Base-by-base conservation (phyloP, 1,140 invertebrate species). In the Sweltsa coloradensis region DNA sequence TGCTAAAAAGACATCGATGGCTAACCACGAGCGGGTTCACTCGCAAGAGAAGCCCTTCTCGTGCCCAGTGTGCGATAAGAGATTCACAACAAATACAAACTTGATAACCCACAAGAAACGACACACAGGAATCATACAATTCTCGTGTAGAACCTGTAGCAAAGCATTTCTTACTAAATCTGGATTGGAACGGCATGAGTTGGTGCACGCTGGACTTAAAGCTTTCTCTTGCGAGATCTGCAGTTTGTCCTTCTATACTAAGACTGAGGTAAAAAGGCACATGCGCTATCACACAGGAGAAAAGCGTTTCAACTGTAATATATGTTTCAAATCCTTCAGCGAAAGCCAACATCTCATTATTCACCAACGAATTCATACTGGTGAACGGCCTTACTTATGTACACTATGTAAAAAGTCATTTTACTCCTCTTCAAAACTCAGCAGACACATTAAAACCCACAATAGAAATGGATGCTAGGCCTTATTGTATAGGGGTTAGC, bases 31-130 rank as follows among this genome's bases (percentile, higher is more conserved):
- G 16, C 45, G 54, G 11, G 21, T 27, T 11, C 41, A 43, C 24
- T 19, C n/a, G 24, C 16, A 40, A 23, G 79, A 81, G 48, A 73
- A 78, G 42, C 83, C 84, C 0, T 86, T 80, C 56, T 67, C 72
- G 44, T 93, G 89, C 59, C 73, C 75, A 22, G 70, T 83, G 0
- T 91, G 89, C 57, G 71, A 73, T 0, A 79, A 80, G 48, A 69
- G 72, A 3, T 91, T 89, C 57, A 78, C 75, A 1, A 40, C 37
- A 19, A 19, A 22, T n/a, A 40, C 37, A 3, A 40, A 40, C 7
- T 16, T 40, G 13, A 40, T 22, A 23, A 40, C 37, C 3, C 37
- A 40, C 6, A 19, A 40, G 37, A 40, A 40, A 40, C 37, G 37
- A 13, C 37, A 40, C 16, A 14, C 37, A 40, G 37, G 37, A 13